Conservation (phyloP, 2,888 invertebrate species). For the Heteromyza rotundicornis region DNA sequence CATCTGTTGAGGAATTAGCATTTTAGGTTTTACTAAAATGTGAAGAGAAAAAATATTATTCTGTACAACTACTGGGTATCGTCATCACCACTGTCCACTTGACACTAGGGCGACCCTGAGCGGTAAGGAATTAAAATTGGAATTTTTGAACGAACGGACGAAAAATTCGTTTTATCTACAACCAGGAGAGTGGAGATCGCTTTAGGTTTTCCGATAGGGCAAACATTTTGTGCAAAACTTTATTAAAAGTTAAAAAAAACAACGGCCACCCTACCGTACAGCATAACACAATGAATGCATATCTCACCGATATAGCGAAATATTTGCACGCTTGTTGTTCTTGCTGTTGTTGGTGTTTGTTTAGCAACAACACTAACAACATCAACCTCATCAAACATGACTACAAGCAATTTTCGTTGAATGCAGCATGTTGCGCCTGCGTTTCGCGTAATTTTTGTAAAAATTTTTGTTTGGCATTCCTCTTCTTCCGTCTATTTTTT, state of each 20-base stretch:
- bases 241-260: too few species aligned
- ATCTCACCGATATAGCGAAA: neutral
- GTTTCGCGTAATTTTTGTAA: neutral
- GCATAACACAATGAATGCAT: too few species aligned
- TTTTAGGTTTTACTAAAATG: neutral
- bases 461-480: too few species aligned
- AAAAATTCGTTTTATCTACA: too few species aligned
- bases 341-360: constrained; percentile 21
- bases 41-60: neutral
- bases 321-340: constrained; percentile 8
- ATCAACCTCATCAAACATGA: constrained; percentile 16
- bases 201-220: too few species aligned
- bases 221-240: too few species aligned
- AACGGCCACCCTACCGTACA: too few species aligned
- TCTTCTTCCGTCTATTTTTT: neutral
- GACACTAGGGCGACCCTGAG: too few species aligned
- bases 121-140: too few species aligned
- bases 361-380: constrained; percentile 11
- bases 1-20: neutral
- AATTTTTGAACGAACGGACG: too few species aligned
- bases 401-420: constrained; percentile 24
- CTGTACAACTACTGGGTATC: neutral
- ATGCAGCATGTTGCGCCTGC: constrained; percentile 10
- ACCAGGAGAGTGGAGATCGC: too few species aligned
- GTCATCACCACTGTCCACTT: neutral